These are phyloP conservation scores for Diprion similis DNA, from an alignment of 1,140 invertebrate species.

Conservation along the genomic window DNA sequence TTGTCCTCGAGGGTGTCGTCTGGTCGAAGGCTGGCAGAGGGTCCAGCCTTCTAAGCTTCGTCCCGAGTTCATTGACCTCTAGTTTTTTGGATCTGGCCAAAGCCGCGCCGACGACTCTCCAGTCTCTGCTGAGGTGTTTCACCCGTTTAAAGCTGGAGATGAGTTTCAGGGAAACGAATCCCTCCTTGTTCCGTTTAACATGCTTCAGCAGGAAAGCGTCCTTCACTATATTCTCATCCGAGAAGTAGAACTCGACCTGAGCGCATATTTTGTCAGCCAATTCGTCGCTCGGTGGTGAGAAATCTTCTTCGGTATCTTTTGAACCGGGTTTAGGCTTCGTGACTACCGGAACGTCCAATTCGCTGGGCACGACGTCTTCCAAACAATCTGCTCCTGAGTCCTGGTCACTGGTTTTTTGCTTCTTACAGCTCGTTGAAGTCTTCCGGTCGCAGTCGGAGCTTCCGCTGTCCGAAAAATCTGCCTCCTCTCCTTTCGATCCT, in stretches of 20 bases:
- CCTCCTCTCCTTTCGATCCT: conserved; percentile 62
- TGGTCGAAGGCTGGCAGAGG: conserved; percentile 90
- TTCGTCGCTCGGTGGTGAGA: conserved; percentile 71
- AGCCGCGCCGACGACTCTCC: conserved; percentile 88
- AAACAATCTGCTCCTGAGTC: conserved; percentile 41
- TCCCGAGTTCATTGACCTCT: conserved; percentile 89
- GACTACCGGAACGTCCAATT: conserved; percentile 11
- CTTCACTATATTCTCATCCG: conserved; percentile 92
- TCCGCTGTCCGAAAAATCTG: conserved; percentile 70
- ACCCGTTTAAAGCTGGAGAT: conserved; percentile 94
- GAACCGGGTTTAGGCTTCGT: not conserved
- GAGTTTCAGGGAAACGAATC: conserved; percentile 92
- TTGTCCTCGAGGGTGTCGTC: conserved; percentile 87
- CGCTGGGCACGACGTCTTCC: conserved; percentile 31
- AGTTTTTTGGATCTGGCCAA: conserved; percentile 80
- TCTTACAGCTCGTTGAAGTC: conserved; percentile 40
- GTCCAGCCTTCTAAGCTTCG: conserved; percentile 86
- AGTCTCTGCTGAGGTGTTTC: conserved; percentile 91
- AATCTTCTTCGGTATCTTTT: conserved; percentile 38
- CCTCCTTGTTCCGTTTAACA: conserved; percentile 92
- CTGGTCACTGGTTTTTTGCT: conserved; percentile 35
- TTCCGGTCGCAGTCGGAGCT: conserved; percentile 70
- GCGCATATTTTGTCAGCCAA: conserved; percentile 78
- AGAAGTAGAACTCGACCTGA: conserved; percentile 94
- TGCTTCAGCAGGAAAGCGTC: conserved; percentile 95